phyloP scores from a whole-genome alignment of 2,113 vertebrate genomes.

The Cyanocitta stelleri region DNA sequence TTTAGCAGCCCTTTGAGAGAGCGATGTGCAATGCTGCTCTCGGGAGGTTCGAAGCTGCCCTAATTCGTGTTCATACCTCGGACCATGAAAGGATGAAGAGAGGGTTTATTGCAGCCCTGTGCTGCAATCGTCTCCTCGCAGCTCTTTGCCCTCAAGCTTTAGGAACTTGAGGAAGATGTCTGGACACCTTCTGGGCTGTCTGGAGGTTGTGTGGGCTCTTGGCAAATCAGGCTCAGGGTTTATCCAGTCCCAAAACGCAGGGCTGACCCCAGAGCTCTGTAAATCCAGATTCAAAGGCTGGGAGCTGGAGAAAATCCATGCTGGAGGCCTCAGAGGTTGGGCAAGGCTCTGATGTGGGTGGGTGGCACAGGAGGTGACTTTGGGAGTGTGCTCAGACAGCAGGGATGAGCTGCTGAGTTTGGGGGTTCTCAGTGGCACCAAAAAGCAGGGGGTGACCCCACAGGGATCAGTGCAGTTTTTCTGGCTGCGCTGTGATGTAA shows the following conservation, averaged over 20 bases:
- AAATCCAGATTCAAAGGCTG: background rate
- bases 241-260: background rate
- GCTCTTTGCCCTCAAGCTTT: background rate
- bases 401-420: background rate
- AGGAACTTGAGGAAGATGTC: background rate
- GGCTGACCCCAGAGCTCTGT: background rate
- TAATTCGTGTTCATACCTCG: conserved; percentile 32
- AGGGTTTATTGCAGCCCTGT: conserved; percentile 23
- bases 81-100: conserved; percentile 60
- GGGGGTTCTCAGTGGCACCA: background rate
- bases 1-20: background rate
- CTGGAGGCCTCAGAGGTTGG: background rate
- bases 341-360: background rate
- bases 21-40: background rate
- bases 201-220: background rate
- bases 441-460: background rate
- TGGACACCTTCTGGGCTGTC: background rate
- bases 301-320: background rate
- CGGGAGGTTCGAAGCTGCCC: background rate
- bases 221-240: background rate
- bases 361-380: background rate
- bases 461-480: background rate
- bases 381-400: background rate
- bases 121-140: background rate
- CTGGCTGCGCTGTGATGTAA: background rate